Conservation (phyloP, 2,888 invertebrate species). For the Bhutanitis thaidina region DNA sequence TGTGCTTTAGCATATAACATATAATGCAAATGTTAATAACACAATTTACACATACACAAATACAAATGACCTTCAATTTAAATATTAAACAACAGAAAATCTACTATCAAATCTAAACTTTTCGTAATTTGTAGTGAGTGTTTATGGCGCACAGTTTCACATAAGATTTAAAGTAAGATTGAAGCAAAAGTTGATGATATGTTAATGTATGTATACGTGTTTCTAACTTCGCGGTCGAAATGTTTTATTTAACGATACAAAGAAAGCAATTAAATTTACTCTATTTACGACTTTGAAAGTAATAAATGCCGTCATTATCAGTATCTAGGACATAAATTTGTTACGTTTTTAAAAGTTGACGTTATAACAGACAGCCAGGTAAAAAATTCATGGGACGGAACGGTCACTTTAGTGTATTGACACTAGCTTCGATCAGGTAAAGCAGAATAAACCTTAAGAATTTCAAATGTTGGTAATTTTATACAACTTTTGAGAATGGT, state of each 20-base stretch:
- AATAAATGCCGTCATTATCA: constrained; percentile 12
- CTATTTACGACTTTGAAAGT: constrained; percentile 11
- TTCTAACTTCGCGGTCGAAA: constrained; percentile 6
- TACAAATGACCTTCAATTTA: too few relatives aligned
- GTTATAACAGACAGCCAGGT: constrained; percentile 8
- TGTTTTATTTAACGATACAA: constrained; percentile 11
- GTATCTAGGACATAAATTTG: constrained; percentile 10
- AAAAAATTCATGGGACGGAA: constrained; percentile 5
- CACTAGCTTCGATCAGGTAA: constrained; percentile 4
- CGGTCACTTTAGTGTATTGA: constrained; percentile 13
- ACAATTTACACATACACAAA: neutral
- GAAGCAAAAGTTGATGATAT: constrained; percentile 5
- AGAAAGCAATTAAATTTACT: constrained; percentile 15
- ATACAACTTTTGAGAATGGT: too few relatives aligned
- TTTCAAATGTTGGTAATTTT: too few relatives aligned
- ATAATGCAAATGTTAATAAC: neutral
- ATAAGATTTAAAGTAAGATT: neutral
- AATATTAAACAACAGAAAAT: too few relatives aligned
- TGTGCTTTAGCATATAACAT: too few relatives aligned
- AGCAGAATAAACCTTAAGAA: too few relatives aligned
- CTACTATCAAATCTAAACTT: too few relatives aligned
- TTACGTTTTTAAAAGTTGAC: constrained; percentile 6
- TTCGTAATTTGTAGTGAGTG: too few relatives aligned
- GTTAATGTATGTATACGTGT: constrained; percentile 11
- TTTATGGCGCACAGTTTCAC: too few relatives aligned